Evolutionary conservation across 2,888 invertebrate species (phyloP).

Genomic region (Andrena dorsata): DNA sequence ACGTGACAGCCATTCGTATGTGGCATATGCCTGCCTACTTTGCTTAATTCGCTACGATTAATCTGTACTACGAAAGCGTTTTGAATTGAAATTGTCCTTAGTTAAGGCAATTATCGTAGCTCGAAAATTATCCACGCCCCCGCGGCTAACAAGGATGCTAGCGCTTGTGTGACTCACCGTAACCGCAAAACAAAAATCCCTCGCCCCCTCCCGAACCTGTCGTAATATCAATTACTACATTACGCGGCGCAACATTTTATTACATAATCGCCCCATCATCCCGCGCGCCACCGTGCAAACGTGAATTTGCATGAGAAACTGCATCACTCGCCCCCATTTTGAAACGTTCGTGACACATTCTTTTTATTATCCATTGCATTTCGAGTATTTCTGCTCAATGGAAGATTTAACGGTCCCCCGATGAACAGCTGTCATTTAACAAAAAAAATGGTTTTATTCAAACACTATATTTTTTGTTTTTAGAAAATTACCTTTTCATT

Average conservation of each 20-base stretch:
- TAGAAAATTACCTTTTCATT: no score
- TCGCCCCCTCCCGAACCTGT: conserved; percentile 7
- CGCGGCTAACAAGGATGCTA: conserved; percentile 77
- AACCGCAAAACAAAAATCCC: conserved; percentile 75
- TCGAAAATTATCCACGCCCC: conserved; percentile 75
- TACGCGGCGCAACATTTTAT: conserved; percentile 67
- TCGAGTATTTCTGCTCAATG: no score
- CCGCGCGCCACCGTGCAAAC: background rate
- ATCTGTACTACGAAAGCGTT: conserved; percentile 71
- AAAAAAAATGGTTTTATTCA: no score
- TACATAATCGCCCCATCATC: conserved; percentile 78
- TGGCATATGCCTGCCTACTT: conserved; percentile 53
- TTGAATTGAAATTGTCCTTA: conserved; percentile 80
- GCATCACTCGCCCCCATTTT: no score
- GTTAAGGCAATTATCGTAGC: conserved; percentile 82
- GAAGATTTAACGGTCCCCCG: no score
- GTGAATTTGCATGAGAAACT: background rate
- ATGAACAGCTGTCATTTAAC: no score
- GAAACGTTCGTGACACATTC: no score
- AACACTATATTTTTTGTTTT: no score
- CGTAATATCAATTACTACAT: conserved; percentile 49
- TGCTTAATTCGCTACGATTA: conserved; percentile 76
- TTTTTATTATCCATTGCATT: no score
- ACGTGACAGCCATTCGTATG: background rate
- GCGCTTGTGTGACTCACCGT: conserved; percentile 76